A percentile compares a stretch with the other conserved stretches of the same genome.
Conservation (phyloP, 1,140 invertebrate species). For the Thaumatotibia leucotreta region DNA sequence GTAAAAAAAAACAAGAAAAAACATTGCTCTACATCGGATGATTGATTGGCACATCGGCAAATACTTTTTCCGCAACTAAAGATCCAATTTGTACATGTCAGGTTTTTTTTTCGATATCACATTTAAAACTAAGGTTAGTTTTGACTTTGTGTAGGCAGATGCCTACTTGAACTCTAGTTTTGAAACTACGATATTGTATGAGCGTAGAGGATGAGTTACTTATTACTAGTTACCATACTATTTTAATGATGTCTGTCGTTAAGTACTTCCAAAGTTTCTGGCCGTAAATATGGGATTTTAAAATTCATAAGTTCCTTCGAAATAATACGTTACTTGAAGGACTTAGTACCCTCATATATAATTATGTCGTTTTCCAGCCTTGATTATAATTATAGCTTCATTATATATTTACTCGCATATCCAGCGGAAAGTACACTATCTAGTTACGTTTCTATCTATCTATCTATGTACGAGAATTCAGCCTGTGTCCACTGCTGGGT, state of each 20-base stretch:
- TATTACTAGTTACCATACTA: too few species aligned
- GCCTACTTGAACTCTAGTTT: too few species aligned
- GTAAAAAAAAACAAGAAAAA: background rate
- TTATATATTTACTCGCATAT: background rate
- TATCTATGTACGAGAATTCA: too few species aligned
- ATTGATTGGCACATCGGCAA: background rate
- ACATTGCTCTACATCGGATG: background rate
- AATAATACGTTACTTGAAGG: background rate
- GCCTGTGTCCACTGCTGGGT: too few species aligned
- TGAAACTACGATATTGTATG: too few species aligned
- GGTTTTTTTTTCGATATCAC: too few species aligned
- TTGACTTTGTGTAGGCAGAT: too few species aligned
- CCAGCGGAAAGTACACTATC: background rate
- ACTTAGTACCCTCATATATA: background rate
- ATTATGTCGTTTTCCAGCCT: background rate
- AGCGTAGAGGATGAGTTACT: too few species aligned
- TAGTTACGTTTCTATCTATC: background rate
- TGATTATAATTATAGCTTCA: background rate
- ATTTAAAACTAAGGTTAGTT: too few species aligned
- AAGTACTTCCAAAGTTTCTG: background rate
- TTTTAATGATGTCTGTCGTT: too few species aligned
- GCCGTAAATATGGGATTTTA: background rate
- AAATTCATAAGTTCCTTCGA: background rate
- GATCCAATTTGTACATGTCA: too few species aligned
- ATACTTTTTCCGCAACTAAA: background rate